Conservation (phyloP, 2,888 invertebrate genomes). For the Orgyia antiqua region DNA sequence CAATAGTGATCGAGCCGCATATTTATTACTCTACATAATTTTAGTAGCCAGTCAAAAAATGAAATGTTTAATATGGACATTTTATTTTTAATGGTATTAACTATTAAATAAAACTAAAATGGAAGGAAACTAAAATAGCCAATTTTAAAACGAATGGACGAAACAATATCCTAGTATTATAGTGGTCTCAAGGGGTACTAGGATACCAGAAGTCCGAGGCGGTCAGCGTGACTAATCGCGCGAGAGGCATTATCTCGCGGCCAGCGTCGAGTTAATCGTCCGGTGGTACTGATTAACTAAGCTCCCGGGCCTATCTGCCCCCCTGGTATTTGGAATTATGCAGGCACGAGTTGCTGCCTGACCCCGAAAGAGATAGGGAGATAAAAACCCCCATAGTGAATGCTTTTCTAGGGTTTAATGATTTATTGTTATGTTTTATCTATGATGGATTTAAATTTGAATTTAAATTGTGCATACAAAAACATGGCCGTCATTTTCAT, state of each 20-base stretch:
- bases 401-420: conserved; percentile 26
- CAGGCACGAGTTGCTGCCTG: conserved; percentile 56
- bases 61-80: no score
- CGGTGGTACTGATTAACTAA: conserved; percentile 70
- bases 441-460: conserved; percentile 14
- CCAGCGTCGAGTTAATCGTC: conserved; percentile 63
- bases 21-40: no score
- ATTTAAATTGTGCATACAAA: no score
- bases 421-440: conserved; percentile 33
- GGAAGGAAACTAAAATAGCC: no score
- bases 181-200: conserved; percentile 49
- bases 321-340: conserved; percentile 64
- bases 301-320: conserved; percentile 57
- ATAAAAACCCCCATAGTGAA: conserved; percentile 35
- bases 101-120: no score
- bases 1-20: no score
- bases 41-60: no score
- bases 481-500: no score
- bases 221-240: conserved; percentile 72
- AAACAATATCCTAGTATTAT: conserved; percentile 42
- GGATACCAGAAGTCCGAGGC: conserved; percentile 51
- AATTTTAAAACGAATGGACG: conserved; percentile 38
- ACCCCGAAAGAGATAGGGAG: conserved; percentile 35
- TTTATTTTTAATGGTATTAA: no score
- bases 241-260: conserved; percentile 70